Evolutionary conservation across 2,888 invertebrate species (phyloP), one percentile per base, ranked within the genome.

Genomic region (Aelia acuminata): DNA sequence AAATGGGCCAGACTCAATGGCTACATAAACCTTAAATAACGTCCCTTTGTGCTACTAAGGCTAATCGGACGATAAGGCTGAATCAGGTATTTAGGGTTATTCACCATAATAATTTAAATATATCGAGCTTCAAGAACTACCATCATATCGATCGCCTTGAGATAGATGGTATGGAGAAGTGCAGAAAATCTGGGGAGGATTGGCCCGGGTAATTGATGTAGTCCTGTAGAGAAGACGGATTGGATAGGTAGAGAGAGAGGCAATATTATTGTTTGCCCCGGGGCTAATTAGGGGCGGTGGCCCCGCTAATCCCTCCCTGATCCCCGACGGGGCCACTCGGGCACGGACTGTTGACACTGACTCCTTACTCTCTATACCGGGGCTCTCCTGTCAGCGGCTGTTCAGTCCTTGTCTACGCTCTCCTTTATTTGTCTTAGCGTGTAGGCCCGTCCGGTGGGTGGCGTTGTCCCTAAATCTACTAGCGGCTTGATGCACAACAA

Each of bases 301-400:
- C 18, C 10, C 22, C 75, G 7, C 75, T 75, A 35, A 35, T 35
- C 35, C 35, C 39, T 18, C 18, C 1, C 11, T 39, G 22, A 75
- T 75, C 75, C 75, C 39, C 75, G 10, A 2, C 39, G 39, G 20
- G 39, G 8, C 75, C 35, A 22, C 75, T 75, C 75, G 39, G 39
- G 39, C 75, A 75, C 75, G 75, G 75, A 39, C 75, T 75, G 75
- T 75, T 75, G 75, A 75, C 75, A 75, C 75, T 43, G 75, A 75
- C 75, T 75, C 75, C 75, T 75, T 75, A 75, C 35, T 39, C 20
- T 31, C n/a, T n/a, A n/a, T n/a, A n/a, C n/a, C 43, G 43, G 10
- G 43, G 43, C 31, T 3, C 70, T 35, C 13, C 75, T 35, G 75
- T 75, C 75, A 39, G 39, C 20, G 18, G 11, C 4, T 13, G 63